Evolutionary conservation across 2,113 vertebrate genomes (phyloP).

Genomic region (Sceloporus tristichus): DNA sequence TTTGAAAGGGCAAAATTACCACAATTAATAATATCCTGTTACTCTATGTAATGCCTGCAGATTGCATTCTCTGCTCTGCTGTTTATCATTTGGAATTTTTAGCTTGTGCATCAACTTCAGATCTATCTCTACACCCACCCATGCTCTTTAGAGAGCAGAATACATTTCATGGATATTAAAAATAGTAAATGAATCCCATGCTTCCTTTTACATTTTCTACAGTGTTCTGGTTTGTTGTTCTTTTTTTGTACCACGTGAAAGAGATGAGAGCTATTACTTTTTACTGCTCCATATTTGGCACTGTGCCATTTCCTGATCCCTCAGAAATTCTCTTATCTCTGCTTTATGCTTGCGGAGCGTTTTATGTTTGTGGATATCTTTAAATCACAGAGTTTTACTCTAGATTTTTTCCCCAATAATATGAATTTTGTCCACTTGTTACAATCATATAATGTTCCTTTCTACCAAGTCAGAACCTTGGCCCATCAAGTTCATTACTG

Average conservation of each 20-base stretch:
- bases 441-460: neutral
- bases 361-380: slow-evolving; percentile 27
- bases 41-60: slow-evolving; percentile 60
- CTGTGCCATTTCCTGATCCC: neutral
- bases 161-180: slow-evolving; percentile 67
- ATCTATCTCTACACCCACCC: slow-evolving; percentile 56
- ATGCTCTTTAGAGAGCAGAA: slow-evolving; percentile 64
- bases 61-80: slow-evolving; percentile 62
- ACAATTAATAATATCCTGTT: slow-evolving; percentile 68
- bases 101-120: slow-evolving; percentile 51
- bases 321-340: neutral
- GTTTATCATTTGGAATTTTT: slow-evolving; percentile 69
- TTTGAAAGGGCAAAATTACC: slow-evolving; percentile 64
- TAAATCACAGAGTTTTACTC: slow-evolving; percentile 30
- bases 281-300: slow-evolving; percentile 20
- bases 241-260: neutral
- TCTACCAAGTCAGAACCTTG: neutral
- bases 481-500: too few relatives aligned
- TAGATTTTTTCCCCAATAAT: neutral
- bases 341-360: slow-evolving; percentile 36
- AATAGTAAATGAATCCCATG: slow-evolving; percentile 74
- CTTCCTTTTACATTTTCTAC: slow-evolving; percentile 66
- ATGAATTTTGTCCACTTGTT: neutral
- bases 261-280: too few relatives aligned
- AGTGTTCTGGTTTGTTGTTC: slow-evolving; percentile 50